phyloP scores from a whole-genome alignment of 2,888 invertebrate species.

The Platerodrilus igneus region DNA sequence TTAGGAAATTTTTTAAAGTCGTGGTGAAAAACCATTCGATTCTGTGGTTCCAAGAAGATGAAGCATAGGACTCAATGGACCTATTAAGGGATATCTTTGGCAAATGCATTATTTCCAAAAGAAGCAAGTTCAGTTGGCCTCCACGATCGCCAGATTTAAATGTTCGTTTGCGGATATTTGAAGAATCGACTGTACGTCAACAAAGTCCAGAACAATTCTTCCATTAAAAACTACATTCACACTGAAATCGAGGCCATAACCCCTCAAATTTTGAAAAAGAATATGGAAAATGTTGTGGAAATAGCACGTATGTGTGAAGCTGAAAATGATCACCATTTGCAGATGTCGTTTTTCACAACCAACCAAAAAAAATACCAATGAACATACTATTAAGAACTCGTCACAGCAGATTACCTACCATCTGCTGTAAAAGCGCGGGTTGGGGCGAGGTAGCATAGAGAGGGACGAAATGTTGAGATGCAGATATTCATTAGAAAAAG shows the following conservation, averaged over 20 bases:
- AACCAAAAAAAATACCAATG: too few species aligned
- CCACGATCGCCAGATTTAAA: too few species aligned
- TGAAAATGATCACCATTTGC: constrained; percentile 6
- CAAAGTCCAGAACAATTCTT: constrained; percentile 2
- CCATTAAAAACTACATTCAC: constrained; percentile 9
- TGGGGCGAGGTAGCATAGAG: too few species aligned
- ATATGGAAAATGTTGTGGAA: constrained; percentile 10
- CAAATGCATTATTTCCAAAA: not conserved
- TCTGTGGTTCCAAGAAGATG: constrained; percentile 3
- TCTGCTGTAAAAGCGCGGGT: too few species aligned
- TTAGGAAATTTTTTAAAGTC: constrained; percentile 3
- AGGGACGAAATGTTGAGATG: too few species aligned
- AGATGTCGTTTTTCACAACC: constrained; percentile 13
- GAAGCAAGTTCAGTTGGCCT: not conserved
- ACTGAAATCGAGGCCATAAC: constrained; percentile 9
- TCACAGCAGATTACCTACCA: too few species aligned
- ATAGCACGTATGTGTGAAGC: constrained; percentile 7
- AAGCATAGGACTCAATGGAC: not conserved
- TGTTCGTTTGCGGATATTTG: too few species aligned
- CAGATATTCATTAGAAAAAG: too few species aligned
- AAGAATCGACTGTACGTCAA: not conserved
- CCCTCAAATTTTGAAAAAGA: constrained; percentile 10
- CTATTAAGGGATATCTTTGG: not conserved
- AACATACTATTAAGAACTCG: too few species aligned
- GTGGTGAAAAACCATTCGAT: not conserved